Conservation (phyloP, 1,140 invertebrate species). For the Calliopsis andreniformis region DNA sequence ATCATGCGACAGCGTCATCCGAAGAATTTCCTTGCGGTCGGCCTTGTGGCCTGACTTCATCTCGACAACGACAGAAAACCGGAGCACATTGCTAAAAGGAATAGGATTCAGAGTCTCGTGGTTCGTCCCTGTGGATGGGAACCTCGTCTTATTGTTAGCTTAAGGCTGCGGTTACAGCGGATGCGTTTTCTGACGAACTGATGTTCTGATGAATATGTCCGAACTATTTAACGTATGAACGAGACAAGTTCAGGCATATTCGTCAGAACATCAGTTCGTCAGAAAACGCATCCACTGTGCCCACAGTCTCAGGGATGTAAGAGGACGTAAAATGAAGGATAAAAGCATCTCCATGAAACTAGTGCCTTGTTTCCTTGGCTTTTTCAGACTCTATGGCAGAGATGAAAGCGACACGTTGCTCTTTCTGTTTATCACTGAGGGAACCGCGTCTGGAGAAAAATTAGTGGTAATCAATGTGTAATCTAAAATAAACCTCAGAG, state of each 20-base stretch:
- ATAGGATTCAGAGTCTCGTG: background rate
- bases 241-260: too few species aligned
- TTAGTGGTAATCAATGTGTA: background rate
- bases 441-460: background rate
- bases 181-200: too few species aligned
- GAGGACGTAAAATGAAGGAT: background rate
- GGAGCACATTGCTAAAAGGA: background rate
- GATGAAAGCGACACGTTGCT: background rate
- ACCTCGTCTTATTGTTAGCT: too few species aligned
- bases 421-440: background rate
- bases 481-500: too few species aligned
- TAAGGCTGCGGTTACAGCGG: too few species aligned
- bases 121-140: background rate
- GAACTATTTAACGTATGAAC: too few species aligned
- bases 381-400: background rate
- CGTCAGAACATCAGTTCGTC: too few species aligned
- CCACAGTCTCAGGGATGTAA: too few species aligned
- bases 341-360: conserved; percentile 21
- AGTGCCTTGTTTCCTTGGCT: background rate
- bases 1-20: conserved; percentile 10
- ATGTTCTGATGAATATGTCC: too few species aligned
- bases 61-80: conserved; percentile 19
- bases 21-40: conserved; percentile 51
- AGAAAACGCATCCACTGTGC: too few species aligned
- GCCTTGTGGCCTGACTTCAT: conserved; percentile 6